Percentiles rank a stretch among this genome's conserved stretches.
Evolutionary conservation across 2,888 invertebrate genomes (phyloP).

Genomic region (Tiliacea citrago): DNA sequence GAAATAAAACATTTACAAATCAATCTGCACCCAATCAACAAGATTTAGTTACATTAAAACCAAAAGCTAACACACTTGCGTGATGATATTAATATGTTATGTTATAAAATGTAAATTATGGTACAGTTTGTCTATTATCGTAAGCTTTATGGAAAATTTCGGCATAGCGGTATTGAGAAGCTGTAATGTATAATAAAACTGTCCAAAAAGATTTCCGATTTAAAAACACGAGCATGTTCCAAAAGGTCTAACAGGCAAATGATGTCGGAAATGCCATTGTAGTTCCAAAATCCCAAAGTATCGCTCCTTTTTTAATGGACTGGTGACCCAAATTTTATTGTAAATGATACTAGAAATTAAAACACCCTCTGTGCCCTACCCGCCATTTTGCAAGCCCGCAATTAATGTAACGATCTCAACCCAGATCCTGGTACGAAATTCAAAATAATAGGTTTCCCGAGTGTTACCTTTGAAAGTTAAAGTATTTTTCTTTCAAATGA

Average conservation of each 20-base stretch:
- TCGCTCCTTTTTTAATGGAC: conserved; percentile 32
- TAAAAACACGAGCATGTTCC: background rate
- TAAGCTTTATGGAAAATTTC: background rate
- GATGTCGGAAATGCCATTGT: conserved; percentile 14
- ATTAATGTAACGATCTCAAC: conserved; percentile 56
- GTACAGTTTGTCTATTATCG: too few relatives aligned
- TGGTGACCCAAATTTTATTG: conserved; percentile 48
- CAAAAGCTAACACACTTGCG: too few relatives aligned
- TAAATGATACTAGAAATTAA: conserved; percentile 61
- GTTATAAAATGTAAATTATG: background rate
- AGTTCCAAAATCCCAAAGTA: conserved; percentile 6
- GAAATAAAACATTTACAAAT: too few relatives aligned
- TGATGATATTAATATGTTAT: too few relatives aligned
- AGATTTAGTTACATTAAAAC: too few relatives aligned
- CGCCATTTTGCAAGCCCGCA: conserved; percentile 46
- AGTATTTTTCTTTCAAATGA: background rate
- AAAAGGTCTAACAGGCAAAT: conserved; percentile 6
- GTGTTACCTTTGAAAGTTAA: conserved; percentile 16
- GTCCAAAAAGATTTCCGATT: background rate
- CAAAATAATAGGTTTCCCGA: conserved; percentile 34
- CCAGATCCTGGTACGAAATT: conserved; percentile 43
- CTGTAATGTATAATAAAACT: background rate
- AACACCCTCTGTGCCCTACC: conserved; percentile 43
- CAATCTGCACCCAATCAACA: too few relatives aligned
- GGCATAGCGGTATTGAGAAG: background rate